Evolutionary conservation across 1,140 invertebrate genomes (phyloP).

Genomic region (Plutomurus gul): DNA sequence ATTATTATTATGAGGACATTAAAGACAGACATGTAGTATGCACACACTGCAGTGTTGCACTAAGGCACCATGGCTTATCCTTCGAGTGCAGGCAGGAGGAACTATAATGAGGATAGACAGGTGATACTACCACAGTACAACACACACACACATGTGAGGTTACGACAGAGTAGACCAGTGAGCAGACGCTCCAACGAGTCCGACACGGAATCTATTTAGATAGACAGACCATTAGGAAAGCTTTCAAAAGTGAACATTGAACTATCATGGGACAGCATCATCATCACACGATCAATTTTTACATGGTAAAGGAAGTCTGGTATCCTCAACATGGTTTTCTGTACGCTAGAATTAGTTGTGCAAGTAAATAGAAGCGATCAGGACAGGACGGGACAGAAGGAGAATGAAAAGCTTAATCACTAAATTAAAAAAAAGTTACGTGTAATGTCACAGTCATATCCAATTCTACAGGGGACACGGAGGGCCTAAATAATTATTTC

Average conservation of each 20-base stretch:
- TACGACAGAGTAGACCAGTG: neutral
- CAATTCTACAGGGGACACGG: neutral
- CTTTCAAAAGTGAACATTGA: slow-evolving; percentile 25
- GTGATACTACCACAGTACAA: no score
- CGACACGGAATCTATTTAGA: slow-evolving; percentile 28
- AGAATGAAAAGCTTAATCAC: slow-evolving; percentile 1
- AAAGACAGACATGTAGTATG: no score
- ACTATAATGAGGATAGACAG: neutral
- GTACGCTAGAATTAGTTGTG: slow-evolving; percentile 1
- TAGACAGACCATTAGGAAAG: slow-evolving; percentile 19
- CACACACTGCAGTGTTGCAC: no score
- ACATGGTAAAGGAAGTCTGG: neutral
- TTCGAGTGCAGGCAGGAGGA: no score
- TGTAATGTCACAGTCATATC: slow-evolving; percentile 20
- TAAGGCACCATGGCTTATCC: no score
- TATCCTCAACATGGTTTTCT: slow-evolving; percentile 11
- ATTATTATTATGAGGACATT: neutral
- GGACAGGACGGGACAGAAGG: neutral
- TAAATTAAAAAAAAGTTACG: no score
- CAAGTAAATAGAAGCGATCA: no score
- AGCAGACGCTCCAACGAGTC: slow-evolving; percentile 1
- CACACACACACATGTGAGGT: no score
- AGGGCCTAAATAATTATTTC: slow-evolving; percentile 14
- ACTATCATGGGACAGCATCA: slow-evolving; percentile 16
- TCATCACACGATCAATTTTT: slow-evolving; percentile 22